phyloP scores from a whole-genome alignment of 2,888 invertebrate genomes.

The Drosophila basisetae region DNA sequence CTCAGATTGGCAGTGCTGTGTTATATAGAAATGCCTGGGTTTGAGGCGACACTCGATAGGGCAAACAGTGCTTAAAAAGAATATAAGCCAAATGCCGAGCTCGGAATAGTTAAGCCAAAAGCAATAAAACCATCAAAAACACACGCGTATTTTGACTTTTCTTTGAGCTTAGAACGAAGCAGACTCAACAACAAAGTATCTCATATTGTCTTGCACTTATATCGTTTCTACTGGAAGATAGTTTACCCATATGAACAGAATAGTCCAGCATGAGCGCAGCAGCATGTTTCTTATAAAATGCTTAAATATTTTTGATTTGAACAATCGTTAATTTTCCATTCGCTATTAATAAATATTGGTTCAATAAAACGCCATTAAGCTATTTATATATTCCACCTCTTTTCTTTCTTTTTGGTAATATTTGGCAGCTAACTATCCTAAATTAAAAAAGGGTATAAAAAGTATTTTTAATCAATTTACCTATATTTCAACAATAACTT shows the following conservation, averaged over 20 bases:
- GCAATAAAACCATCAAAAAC: constrained; percentile 6
- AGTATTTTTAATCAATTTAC: neutral
- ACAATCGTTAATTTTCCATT: neutral
- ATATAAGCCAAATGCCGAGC: constrained; percentile 29
- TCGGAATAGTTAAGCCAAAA: constrained; percentile 26
- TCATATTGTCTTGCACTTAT: neutral
- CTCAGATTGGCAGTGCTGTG: constrained; percentile 32
- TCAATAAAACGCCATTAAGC: neutral
- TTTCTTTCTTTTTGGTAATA: neutral
- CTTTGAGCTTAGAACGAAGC: neutral
- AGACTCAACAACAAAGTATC: neutral
- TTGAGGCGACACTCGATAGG: constrained; percentile 17
- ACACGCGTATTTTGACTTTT: constrained; percentile 2
- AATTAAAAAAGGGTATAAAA: neutral
- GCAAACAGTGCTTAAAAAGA: constrained; percentile 26
- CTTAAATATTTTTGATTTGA: neutral
- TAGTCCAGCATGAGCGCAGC: neutral
- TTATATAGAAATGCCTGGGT: constrained; percentile 48
- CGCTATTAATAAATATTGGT: neutral
- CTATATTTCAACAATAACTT: neutral
- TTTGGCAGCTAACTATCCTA: too few species aligned
- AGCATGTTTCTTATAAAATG: neutral
- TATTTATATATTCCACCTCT: neutral
- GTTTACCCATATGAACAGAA: neutral
- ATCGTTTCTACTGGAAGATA: neutral